Evolutionary conservation across 1,140 invertebrate species (phyloP), one percentile per base, ranked within the genome.

Genomic region (Pseudomyrmex gracilis): DNA sequence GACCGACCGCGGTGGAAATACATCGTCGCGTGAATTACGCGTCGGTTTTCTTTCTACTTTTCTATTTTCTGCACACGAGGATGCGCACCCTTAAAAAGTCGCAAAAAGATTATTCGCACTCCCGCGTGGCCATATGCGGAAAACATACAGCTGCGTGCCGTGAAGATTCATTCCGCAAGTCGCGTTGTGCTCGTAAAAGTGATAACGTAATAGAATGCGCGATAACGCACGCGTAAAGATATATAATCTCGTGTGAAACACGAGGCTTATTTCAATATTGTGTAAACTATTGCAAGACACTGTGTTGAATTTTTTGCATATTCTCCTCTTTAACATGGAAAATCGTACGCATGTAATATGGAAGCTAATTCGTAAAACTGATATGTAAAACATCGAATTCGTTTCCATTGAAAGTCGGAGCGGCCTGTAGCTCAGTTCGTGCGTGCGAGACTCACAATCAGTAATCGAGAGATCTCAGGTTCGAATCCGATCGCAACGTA

Each of bases 21-120:
- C 58, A 34, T 68, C 51, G 55, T 47, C 68, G 67, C 73, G 85
- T 60, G 86, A 87, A 87, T 87, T 80, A 84, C 74, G 45, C 68
- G 58, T 63, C 20, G n/a, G 13, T 24, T 49, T 60, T 49, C 63
- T 84, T 84, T 70, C 63, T 60, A n/a, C 74, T 63, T 67, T 51
- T 43, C 74, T 87, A 77, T 87, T 57, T 68, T n/a, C 61, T 10
- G 53, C 78, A 5, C 22, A 64, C 68, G 58, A 64, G 22, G 43
- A 71, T 7, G 61, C n/a, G 4, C 10, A 34, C 43, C 24, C 34
- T 67, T 87, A 57, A 87, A 67, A 60, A 85, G 55, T 68, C 55
- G 71, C 47, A 17, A 74, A 61, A 70, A 20, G 10, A 13, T 51
- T 64, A 34, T 34, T 34, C 34, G 22, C 60, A 9, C 58, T n/a